Percentiles rank a stretch among this genome's conserved stretches.
These are phyloP conservation scores for Nasonovia ribisnigri DNA, from an alignment of 2,888 invertebrate genomes.

Conservation along the genomic window DNA sequence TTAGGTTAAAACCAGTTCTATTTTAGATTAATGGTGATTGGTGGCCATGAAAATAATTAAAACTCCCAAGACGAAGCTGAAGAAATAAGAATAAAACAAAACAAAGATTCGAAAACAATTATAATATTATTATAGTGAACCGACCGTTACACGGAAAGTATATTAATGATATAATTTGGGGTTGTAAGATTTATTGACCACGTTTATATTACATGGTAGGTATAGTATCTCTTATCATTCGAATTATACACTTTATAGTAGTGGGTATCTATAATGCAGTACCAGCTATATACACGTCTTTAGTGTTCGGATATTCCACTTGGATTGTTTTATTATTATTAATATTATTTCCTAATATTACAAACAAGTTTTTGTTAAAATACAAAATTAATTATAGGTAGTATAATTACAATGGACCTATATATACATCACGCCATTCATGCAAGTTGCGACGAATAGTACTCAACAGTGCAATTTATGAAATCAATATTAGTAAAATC, in stretches of 20 bases:
- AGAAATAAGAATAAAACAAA: neutral
- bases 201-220: neutral
- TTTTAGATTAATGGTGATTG: neutral
- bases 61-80: neutral
- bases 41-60: slow-evolving; percentile 18
- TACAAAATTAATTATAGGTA: neutral
- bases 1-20: slow-evolving; percentile 15
- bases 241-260: neutral
- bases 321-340: slow-evolving; percentile 5
- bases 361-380: neutral
- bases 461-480: neutral
- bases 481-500: neutral
- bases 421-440: neutral
- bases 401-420: neutral
- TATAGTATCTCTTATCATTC: slow-evolving; percentile 14
- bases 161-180: slow-evolving; percentile 5
- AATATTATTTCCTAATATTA: neutral
- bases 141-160: neutral
- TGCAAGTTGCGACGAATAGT: neutral
- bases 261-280: neutral
- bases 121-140: slow-evolving; percentile 18
- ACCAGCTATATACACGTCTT: neutral
- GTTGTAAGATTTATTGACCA: slow-evolving; percentile 32
- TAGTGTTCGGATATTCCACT: neutral
- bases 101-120: slow-evolving; percentile 34